These are phyloP conservation scores for Aphyosemion australe DNA, from an alignment of 2,113 vertebrate species.

Conservation along the genomic window DNA sequence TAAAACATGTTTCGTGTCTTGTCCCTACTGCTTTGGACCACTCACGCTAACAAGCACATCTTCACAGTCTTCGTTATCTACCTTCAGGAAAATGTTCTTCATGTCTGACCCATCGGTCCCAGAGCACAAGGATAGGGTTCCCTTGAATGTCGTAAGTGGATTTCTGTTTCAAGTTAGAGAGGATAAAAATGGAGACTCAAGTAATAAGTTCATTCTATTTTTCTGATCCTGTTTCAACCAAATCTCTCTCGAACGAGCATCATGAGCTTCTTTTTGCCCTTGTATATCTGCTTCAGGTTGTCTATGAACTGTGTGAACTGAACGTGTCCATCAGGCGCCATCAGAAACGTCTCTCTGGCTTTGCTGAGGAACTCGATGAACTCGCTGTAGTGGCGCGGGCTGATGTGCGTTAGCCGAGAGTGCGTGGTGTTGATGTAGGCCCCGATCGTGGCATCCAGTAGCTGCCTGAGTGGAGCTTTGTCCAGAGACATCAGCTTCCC, in stretches of 20 bases:
- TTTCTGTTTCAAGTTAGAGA: slow-evolving; percentile 83
- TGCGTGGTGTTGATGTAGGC: slow-evolving; percentile 73
- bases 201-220: slow-evolving; percentile 17
- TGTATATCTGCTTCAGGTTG: slow-evolving; percentile 75
- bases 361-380: slow-evolving; percentile 73
- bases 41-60: too few species aligned
- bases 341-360: slow-evolving; percentile 69
- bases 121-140: slow-evolving; percentile 5
- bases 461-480: slow-evolving; percentile 69
- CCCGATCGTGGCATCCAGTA: slow-evolving; percentile 70
- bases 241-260: slow-evolving; percentile 70
- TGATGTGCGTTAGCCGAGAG: slow-evolving; percentile 70
- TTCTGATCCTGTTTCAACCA: slow-evolving; percentile 44
- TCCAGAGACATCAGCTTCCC: slow-evolving; percentile 71
- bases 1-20: slow-evolving; percentile 21
- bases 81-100: slow-evolving; percentile 15
- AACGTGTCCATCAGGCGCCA: slow-evolving; percentile 68
- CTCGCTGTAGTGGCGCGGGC: slow-evolving; percentile 72
- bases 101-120: slow-evolving; percentile 8
- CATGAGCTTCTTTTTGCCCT: slow-evolving; percentile 75
- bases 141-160: slow-evolving; percentile 70
- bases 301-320: slow-evolving; percentile 74
- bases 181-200: slow-evolving; percentile 35
- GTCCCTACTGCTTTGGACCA: background rate
- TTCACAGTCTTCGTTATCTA: slow-evolving; percentile 2